Evolutionary conservation across 2,113 vertebrate genomes (phyloP).

Genomic region (Corythornis madagascariensis): DNA sequence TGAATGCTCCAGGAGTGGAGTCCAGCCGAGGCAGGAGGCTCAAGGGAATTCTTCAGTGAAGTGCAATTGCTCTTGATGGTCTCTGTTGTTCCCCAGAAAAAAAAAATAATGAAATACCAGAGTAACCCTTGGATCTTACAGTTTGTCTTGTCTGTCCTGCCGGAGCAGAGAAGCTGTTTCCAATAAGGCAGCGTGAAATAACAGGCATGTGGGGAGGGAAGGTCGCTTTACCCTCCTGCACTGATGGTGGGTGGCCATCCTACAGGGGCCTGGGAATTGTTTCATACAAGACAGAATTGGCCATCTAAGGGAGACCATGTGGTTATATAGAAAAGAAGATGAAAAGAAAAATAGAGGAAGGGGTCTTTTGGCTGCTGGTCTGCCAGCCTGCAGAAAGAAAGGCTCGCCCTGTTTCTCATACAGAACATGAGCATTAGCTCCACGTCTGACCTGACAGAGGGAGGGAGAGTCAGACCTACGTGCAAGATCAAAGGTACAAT

Average conservation of each 20-base stretch:
- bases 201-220: slow-evolving; percentile 47
- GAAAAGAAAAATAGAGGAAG: background rate
- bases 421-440: background rate
- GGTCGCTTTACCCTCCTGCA: slow-evolving; percentile 25
- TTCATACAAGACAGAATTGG: background rate
- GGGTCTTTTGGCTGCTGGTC: background rate
- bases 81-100: background rate
- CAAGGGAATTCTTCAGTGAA: background rate
- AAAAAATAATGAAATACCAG: background rate
- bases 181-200: slow-evolving; percentile 55
- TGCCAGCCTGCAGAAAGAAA: background rate
- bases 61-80: background rate
- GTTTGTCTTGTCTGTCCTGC: slow-evolving; percentile 41
- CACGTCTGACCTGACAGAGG: background rate
- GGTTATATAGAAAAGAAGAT: background rate
- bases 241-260: slow-evolving; percentile 53
- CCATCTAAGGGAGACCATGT: background rate
- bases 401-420: background rate
- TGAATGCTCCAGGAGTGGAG: background rate
- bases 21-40: background rate
- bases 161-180: slow-evolving; percentile 49
- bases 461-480: background rate
- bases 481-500: slow-evolving; percentile 3
- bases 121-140: background rate
- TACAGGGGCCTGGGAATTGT: slow-evolving; percentile 34